Evolutionary conservation across 2,888 invertebrate genomes (phyloP).

Genomic region (Stenodema calcarata): DNA sequence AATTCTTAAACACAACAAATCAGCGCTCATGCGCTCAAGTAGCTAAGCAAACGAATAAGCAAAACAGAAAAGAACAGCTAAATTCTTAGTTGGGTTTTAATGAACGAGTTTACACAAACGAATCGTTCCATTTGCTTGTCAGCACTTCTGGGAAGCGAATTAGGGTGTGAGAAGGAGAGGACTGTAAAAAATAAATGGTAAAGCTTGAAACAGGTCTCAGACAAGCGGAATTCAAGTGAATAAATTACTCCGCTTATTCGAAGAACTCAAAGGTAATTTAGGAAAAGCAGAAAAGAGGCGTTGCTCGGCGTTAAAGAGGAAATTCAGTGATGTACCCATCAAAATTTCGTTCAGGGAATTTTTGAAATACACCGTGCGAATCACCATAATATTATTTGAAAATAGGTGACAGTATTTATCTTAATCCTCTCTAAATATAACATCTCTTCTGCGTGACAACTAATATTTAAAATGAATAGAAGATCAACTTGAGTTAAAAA

Average conservation of each 20-base stretch:
- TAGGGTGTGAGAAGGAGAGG: not conserved
- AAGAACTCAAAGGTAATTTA: not conserved
- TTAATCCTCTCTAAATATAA: too few relatives aligned
- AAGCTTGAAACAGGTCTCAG: not conserved
- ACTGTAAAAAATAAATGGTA: not conserved
- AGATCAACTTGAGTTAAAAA: too few relatives aligned
- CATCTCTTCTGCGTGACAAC: too few relatives aligned
- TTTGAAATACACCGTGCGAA: too few relatives aligned
- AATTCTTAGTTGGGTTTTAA: not conserved
- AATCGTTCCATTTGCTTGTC: not conserved
- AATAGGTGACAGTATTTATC: too few relatives aligned
- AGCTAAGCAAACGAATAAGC: not conserved
- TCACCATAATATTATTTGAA: too few relatives aligned
- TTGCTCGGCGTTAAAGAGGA: not conserved
- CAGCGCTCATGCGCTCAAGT: too few relatives aligned
- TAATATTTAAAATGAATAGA: too few relatives aligned
- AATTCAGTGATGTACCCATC: not conserved
- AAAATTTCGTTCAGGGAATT: too few relatives aligned
- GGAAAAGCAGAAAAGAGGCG: not conserved
- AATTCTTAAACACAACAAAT: too few relatives aligned
- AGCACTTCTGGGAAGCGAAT: not conserved
- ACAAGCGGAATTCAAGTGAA: not conserved
- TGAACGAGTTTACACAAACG: constrained; percentile 1
- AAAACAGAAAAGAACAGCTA: not conserved
- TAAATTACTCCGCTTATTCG: not conserved